phyloP scores from a whole-genome alignment of 2,797 vertebrate species.

The Gobionotothen gibberifrons region DNA sequence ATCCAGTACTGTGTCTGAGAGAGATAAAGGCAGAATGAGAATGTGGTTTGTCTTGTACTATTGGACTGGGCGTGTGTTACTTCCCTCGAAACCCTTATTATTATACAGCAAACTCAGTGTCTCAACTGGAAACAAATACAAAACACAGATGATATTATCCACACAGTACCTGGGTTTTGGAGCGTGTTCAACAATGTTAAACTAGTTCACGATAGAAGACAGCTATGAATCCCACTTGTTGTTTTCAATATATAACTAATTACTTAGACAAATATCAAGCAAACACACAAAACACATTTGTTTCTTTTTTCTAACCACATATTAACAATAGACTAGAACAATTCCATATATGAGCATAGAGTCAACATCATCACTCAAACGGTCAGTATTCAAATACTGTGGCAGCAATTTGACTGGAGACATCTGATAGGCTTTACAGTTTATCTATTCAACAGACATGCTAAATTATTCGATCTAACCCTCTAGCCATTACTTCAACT shows the following conservation, averaged over 20 bases:
- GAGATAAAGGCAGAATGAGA: slow-evolving; percentile 52
- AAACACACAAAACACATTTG: neutral
- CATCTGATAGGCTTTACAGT: slow-evolving; percentile 54
- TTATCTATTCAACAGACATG: neutral
- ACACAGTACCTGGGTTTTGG: slow-evolving; percentile 40
- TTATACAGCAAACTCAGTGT: slow-evolving; percentile 25
- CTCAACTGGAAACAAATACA: slow-evolving; percentile 53
- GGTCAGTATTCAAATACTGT: slow-evolving; percentile 62
- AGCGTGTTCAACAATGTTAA: slow-evolving; percentile 15
- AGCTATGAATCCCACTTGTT: neutral
- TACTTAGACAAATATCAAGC: slow-evolving; percentile 13
- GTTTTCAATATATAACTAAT: slow-evolving; percentile 7
- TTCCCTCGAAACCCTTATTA: slow-evolving; percentile 39
- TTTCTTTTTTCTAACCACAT: neutral
- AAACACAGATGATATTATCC: slow-evolving; percentile 31
- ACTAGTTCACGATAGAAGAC: slow-evolving; percentile 8
- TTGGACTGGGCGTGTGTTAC: neutral
- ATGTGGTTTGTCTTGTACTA: slow-evolving; percentile 9
- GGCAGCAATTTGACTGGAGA: slow-evolving; percentile 62
- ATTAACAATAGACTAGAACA: slow-evolving; percentile 14
- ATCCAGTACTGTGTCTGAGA: slow-evolving; percentile 35
- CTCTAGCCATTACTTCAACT: neutral
- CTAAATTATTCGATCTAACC: neutral
- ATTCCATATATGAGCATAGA: slow-evolving; percentile 47
- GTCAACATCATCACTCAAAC: slow-evolving; percentile 6